Evolutionary conservation across 2,113 vertebrate species (phyloP), one percentile per base, ranked within the genome.

Genomic region (Caranx ignobilis): DNA sequence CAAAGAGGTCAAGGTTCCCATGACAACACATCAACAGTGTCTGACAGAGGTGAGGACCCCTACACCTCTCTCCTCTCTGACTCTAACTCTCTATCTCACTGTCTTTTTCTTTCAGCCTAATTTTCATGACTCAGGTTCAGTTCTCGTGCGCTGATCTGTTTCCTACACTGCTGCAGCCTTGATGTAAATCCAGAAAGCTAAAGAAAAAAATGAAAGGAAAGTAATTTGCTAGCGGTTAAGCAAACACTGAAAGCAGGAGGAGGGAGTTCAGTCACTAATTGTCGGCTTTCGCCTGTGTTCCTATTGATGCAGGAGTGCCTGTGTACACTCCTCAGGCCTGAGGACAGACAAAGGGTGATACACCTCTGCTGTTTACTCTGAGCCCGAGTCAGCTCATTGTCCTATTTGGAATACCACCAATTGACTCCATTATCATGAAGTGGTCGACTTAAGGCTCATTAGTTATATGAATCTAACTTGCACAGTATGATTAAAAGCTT

Each of bases 301-400:
- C 32, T 37, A 13, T 43, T 1, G 1, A 65, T 39, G 12, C 54
- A 82, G 37, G 67, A 83, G 75, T 86, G 59, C 32, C 6, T 83
- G 43, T 77, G 57, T 71, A 82, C 47, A 84, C 80, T 77, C 50
- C 55, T 56, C 37, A 71, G 72, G 41, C 37, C 26, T 35, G 55
- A 47, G 1, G n/a, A 2, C 1, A 87, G 59, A 85, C 71, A 89
- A 87, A 70, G 71, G 43, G 11, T 35, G 54, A 2, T 60, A 65
- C 61, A 52, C 5, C n/a, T 6, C 9, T 1, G 9, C 45, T 75
- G 65, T 77, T 75, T 21, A 41, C 48, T 37, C 16, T 70, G 45
- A 76, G n/a, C 32, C 9, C 7, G 54, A 0, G 2, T 15, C 19
- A 11, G 55, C 62, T 41, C 63, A 75, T 75, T 74, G 70, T 73